Base-by-base conservation (phyloP, 2,797 vertebrate genomes). In the Propithecus perrieri region DNA sequence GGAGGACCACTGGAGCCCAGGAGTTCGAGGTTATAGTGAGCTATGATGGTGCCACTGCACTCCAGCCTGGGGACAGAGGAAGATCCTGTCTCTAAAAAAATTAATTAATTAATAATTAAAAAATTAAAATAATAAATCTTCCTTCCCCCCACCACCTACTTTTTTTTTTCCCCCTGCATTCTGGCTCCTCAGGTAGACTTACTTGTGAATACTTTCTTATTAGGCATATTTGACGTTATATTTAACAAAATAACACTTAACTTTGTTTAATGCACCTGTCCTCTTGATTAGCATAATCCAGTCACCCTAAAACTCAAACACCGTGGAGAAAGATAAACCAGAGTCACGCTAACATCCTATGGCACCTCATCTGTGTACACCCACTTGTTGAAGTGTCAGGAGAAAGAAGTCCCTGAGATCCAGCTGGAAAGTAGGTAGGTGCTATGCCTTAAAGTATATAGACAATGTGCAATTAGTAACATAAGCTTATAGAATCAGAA, bases 401-500 rank as follows among this genome's bases (percentile, higher is more conserved):
- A 63, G 30, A 71, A 72, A 61, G 26, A 75, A 3, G 7, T 7
- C 20, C 43, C 28, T 53, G 75, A 74, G 30, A 38, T 24, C 57
- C 41, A 20, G 13, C 38, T 1, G 2, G 59, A 10, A 28, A 46
- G 22, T 13, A 8, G 17, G 14, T 14, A 46, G 30, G 33, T 10
- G 65, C 2, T 13, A 7, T 41, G 35, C 22, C 50, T 41, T n/a
- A 12, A 35, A 14, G 3, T 5, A 1, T 17, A 13, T 0, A 33
- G 38, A 48, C 53, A 24, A 14, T 5, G 33, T 9, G 9, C 5
- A 7, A 1, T 10, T 65, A 6, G 10, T 1, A 1, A 4, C 28
- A 1, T 4, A 15, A 17, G 26, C 14, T 67, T 13, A 43, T 2
- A 24, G 7, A 74, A 46, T 28, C 55, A 12, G 24, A 72, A 63